Evolutionary conservation across 2,113 vertebrate genomes (phyloP).

Genomic region (Tetrax tetrax): DNA sequence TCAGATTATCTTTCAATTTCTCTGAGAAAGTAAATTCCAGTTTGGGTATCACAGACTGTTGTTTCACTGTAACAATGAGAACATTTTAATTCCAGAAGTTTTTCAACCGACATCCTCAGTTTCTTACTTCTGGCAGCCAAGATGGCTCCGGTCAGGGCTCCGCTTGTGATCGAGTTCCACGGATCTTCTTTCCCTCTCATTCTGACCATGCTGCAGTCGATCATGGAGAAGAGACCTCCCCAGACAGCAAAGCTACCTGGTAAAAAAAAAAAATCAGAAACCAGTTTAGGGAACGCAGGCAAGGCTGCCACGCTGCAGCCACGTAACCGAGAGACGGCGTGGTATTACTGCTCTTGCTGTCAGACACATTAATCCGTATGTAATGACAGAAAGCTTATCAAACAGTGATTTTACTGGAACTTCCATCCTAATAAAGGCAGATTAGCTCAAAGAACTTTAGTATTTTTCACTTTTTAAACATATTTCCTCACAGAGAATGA

Average conservation of each 20-base stretch:
- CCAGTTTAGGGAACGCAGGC: not conserved
- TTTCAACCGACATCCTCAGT: not conserved
- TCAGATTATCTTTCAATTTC: not conserved
- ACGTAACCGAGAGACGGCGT: fast-evolving
- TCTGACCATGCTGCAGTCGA: conserved; percentile 94
- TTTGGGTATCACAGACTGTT: no score
- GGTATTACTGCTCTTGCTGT: not conserved
- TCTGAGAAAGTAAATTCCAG: not conserved
- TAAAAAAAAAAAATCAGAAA: not conserved
- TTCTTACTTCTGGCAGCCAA: conserved; percentile 94
- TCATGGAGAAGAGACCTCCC: conserved; percentile 97
- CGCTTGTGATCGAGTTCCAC: conserved; percentile 97
- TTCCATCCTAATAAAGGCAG: not conserved
- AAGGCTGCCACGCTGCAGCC: not conserved
- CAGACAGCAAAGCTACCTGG: conserved; percentile 95
- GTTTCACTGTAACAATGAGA: not conserved
- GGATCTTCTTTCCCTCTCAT: conserved; percentile 95
- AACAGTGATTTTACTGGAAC: not conserved
- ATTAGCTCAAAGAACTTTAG: not conserved
- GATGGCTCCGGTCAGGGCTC: conserved; percentile 94
- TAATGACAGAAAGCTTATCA: not conserved
- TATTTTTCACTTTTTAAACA: not conserved
- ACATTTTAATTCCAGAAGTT: not conserved
- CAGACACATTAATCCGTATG: not conserved
- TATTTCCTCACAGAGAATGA: not conserved